These are phyloP conservation scores for Rafetus swinhoei DNA, from an alignment of 2,113 vertebrate species.

Conservation along the genomic window DNA sequence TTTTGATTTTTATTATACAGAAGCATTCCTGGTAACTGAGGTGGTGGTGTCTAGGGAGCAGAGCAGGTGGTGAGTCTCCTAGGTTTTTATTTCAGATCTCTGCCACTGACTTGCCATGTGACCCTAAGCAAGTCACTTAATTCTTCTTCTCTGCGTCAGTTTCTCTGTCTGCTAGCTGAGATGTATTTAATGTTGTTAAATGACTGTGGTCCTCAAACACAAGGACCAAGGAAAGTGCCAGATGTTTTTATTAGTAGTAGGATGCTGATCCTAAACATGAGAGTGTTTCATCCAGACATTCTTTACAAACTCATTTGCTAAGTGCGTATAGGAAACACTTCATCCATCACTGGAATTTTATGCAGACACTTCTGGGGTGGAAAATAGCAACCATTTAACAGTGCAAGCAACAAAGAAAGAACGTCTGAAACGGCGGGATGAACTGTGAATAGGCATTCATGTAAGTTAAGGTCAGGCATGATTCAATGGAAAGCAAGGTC, in stretches of 20 bases:
- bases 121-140: background rate
- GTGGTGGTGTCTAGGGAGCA: background rate
- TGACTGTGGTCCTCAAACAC: background rate
- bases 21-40: background rate
- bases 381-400: background rate
- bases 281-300: background rate
- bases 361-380: accelerated
- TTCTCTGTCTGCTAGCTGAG: background rate
- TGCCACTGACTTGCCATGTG: background rate
- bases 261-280: background rate
- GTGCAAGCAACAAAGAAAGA: background rate
- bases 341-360: background rate
- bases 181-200: background rate
- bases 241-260: background rate
- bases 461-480: background rate
- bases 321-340: background rate
- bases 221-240: background rate
- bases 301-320: background rate
- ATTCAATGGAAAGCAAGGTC: background rate
- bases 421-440: background rate
- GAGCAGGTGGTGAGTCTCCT: background rate
- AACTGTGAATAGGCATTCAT: accelerated
- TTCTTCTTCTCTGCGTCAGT: background rate
- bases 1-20: background rate
- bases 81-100: background rate